Evolutionary conservation across 2,113 vertebrate genomes (phyloP), one percentile per base, ranked within the genome.

Genomic region (Antechinus stuartii): DNA sequence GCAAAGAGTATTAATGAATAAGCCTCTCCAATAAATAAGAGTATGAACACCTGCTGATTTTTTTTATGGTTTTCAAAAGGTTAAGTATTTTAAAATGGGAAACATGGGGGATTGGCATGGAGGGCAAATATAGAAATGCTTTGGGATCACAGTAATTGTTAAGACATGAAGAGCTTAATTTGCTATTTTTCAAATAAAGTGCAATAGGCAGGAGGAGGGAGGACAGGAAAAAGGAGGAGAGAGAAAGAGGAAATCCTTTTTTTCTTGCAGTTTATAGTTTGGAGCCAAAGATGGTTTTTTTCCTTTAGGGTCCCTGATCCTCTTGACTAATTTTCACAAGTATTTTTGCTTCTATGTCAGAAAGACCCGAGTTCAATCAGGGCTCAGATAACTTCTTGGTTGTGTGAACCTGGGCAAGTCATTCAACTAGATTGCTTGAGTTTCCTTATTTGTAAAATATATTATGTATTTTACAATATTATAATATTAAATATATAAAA

Each of bases 31-130:
- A 47, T 61, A 91, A 96, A 27, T 26, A 91, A 68, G 52, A 94
- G 93, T 2, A 0, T 92, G 61, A 61, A 93, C 96, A 97, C 95
- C 98, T 98, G 97, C 91, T 76, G 61, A 54, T 46, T 54, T 54
- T 76, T 76, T 76, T n/a, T n/a, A 42, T 76, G 14, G 90, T 46
- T 94, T 89, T 90, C 2, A 54, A 89, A n/a, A 54, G 53, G 47
- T 93, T 56, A 3, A 0, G 47, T 61, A 30, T 61, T 92, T 91
- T 47, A 50, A 76, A 94, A 26, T 26, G 92, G n/a, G 54, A 89
- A 4, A 3, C 54, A 26, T 54, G 2, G 35, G 7, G 30, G 4
- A 68, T 35, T 16, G 27, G 61, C 61, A n/a, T 35, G 12, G 30
- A 68, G 30, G 30, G 4, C 9, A 30, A 68, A 3, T 35, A 16